Evolutionary conservation across 2,888 invertebrate species (phyloP), one percentile per base, ranked within the genome.

Genomic region (Apotomis turbidana): DNA sequence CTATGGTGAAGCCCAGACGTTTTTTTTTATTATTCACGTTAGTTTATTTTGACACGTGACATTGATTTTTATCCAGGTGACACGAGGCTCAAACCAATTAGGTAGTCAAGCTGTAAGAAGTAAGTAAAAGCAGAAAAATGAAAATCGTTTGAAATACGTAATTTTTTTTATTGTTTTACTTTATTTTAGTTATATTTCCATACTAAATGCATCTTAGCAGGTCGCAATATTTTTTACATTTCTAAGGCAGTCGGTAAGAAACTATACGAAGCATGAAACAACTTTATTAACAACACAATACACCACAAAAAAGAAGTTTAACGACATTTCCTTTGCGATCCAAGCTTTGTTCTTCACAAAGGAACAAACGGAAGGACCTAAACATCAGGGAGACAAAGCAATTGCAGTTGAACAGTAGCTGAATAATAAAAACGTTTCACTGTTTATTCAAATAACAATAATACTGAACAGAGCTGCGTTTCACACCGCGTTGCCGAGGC

Each of bases 381-480:
- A 72, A 68, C 68, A 63, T 57, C 61, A 38, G 51, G 51, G 61
- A 71, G 58, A 72, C 72, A 72, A 72, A 59, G 68, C 63, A 66
- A 66, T 67, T 68, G 61, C 62, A 68, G 54, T 72, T 71, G 46
- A 68, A 63, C 72, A 72, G 68, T 63, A 68, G 72, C 68, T 76
- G 73, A 55, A 76, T 76, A 77, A 76, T 77, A 78, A 76, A 73
- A 75, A 69, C 68, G 68, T 76, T 75, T 72, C 72, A 75, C 74
- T 69, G 61, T 69, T 74, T 75, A 78, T 79, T 77, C 74, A 78
- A 75, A 78, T 73, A 75, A 69, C 74, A 64, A 76, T 75, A 70
- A 77, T 77, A 77, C 73, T 75, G 73, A 75, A 70, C 74, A 78
- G 78, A 81, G 77, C 74, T 74, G 74, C 78, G 76, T 80, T 81